Percentiles rank a stretch among this genome's conserved stretches.
These are phyloP conservation scores for Eupelmus urozonus DNA, from an alignment of 2,888 invertebrate species.

Conservation along the genomic window DNA sequence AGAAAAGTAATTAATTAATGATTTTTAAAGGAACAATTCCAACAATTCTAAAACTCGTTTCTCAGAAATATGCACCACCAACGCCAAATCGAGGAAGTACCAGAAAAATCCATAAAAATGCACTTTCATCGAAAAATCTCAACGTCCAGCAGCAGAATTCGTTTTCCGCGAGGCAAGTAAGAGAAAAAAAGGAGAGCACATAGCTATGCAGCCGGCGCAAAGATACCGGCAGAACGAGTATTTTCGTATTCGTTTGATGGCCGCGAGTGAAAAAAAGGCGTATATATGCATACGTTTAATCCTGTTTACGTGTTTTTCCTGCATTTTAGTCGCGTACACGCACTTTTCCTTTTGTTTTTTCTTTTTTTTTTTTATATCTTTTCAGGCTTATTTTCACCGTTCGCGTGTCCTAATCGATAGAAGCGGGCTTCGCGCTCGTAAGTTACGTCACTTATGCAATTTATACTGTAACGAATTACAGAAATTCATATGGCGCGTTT, in stretches of 20 bases:
- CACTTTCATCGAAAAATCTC: no score
- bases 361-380: conserved; percentile 1
- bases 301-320: background rate
- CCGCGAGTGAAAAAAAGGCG: background rate
- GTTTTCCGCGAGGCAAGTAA: no score
- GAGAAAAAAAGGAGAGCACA: background rate
- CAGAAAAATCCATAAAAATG: background rate
- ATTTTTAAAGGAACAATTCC: no score
- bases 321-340: no score
- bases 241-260: background rate
- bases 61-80: no score
- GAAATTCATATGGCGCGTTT: background rate
- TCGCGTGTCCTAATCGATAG: conserved; percentile 18
- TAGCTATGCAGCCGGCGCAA: background rate
- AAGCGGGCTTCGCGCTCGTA: background rate
- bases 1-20: no score
- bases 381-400: no score
- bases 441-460: conserved; percentile 44
- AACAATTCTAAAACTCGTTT: no score
- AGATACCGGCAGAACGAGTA: conserved; percentile 7
- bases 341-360: background rate
- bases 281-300: background rate
- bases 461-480: conserved; percentile 2
- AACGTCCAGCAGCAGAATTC: no score
- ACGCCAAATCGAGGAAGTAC: no score